Evolutionary conservation across 2,888 invertebrate species (phyloP).

Genomic region (Rotaria magnacalcarata): DNA sequence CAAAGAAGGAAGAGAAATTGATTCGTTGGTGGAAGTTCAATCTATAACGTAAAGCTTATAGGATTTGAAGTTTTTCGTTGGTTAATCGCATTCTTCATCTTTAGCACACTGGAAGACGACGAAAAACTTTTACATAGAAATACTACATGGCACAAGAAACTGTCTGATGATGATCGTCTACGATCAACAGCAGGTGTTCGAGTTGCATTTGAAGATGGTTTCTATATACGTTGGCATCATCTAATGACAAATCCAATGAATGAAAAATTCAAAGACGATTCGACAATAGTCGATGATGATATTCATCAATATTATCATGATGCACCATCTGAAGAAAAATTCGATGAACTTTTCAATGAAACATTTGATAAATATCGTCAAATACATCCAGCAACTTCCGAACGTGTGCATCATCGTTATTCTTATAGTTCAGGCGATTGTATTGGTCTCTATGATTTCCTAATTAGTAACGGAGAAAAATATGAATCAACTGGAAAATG

Average conservation of each 20-base stretch:
- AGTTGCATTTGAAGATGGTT: not conserved
- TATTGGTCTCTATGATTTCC: not conserved
- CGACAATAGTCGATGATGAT: not conserved
- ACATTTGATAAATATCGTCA: conserved; percentile 4
- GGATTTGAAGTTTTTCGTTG: not conserved
- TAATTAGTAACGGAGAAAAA: not conserved
- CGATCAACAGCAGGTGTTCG: not conserved
- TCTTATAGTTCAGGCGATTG: not conserved
- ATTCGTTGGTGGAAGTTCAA: too few species aligned
- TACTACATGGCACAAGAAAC: not conserved
- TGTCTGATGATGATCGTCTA: not conserved
- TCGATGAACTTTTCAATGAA: not conserved
- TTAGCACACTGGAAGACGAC: not conserved
- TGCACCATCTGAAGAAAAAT: not conserved
- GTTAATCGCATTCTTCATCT: not conserved
- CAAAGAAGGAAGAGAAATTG: not conserved
- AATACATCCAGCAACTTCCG: not conserved
- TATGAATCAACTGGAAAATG: conserved; percentile 5
- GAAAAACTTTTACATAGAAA: not conserved
- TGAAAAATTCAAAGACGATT: not conserved
- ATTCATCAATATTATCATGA: not conserved
- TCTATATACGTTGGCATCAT: not conserved
- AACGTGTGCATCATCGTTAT: not conserved
- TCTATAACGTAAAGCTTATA: not conserved
- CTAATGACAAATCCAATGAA: not conserved